A percentile compares a stretch with the other conserved stretches of the same genome.
These are phyloP conservation scores for Drepanosiphum platanoidis DNA, from an alignment of 2,888 invertebrate genomes.

Conservation along the genomic window DNA sequence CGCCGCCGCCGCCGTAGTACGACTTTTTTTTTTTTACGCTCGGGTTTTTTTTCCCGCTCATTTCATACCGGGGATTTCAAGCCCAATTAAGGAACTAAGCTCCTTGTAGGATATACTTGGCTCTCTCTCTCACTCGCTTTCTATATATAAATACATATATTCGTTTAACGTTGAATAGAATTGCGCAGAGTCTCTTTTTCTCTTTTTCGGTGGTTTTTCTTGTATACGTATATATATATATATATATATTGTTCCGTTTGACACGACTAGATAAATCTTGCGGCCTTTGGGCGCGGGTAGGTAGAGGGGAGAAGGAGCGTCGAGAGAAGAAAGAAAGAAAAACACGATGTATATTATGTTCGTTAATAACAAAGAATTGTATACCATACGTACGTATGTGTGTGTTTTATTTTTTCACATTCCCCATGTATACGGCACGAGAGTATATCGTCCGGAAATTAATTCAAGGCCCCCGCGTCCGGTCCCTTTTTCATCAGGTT, in stretches of 20 bases:
- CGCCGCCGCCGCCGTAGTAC: too few relatives aligned
- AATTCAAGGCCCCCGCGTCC: conserved; percentile 52
- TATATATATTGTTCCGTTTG: conserved; percentile 10
- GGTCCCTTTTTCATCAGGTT: conserved; percentile 51
- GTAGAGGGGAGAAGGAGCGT: background rate
- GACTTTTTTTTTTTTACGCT: conserved; percentile 1
- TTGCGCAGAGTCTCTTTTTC: too few relatives aligned
- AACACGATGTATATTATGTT: conserved; percentile 10
- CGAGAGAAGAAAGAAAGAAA: conserved; percentile 9
- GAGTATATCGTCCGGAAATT: conserved; percentile 55
- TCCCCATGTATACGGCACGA: background rate
- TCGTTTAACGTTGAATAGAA: background rate
- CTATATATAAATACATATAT: too few relatives aligned
- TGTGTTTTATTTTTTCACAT: conserved; percentile 26
- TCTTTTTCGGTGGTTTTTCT: background rate
- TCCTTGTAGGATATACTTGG: too few relatives aligned
- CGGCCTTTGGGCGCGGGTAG: background rate
- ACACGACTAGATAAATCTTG: conserved; percentile 39
- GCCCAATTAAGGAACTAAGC: background rate
- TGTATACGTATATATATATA: too few relatives aligned
- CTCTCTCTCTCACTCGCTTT: too few relatives aligned
- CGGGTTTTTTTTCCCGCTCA: background rate
- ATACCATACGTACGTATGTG: too few relatives aligned
- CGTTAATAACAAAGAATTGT: conserved; percentile 45
- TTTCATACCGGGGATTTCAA: background rate